A percentile compares a stretch with the other conserved stretches of the same genome.
Conservation (phyloP, 1,140 invertebrate species). For the Sarcophaga bullata region DNA sequence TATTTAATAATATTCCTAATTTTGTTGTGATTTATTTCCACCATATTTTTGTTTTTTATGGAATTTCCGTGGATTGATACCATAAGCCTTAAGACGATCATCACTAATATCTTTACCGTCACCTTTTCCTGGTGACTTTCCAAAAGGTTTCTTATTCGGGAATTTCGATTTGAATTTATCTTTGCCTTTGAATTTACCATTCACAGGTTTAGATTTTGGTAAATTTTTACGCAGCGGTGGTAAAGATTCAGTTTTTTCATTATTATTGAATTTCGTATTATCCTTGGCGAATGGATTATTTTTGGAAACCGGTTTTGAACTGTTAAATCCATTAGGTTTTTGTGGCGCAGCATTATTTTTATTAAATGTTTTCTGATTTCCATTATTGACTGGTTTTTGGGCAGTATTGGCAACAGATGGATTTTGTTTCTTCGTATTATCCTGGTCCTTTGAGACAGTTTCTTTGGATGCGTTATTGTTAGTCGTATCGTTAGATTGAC, state of each 20-base stretch:
- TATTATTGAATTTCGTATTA: background rate
- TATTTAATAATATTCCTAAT: background rate
- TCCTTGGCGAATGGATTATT: constrained; percentile 36
- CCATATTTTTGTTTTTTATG: constrained; percentile 62
- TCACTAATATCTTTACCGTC: constrained; percentile 64
- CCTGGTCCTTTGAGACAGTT: background rate
- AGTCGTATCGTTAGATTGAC: background rate
- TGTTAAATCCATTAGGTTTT: background rate
- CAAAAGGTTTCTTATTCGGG: constrained; percentile 47
- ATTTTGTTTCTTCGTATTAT: background rate
- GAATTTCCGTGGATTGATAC: constrained; percentile 91
- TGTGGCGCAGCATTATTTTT: background rate
- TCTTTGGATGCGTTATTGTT: background rate
- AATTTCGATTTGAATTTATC: constrained; percentile 39
- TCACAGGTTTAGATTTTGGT: constrained; percentile 8
- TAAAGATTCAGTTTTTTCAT: background rate
- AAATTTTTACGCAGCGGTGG: constrained; percentile 21
- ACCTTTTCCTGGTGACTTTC: constrained; percentile 43
- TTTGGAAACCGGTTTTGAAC: background rate
- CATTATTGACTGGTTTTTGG: background rate
- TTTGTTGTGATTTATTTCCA: background rate
- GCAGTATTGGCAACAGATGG: background rate
- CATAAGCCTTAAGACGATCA: constrained; percentile 86
- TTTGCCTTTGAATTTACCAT: background rate
- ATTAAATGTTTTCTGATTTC: background rate